These are phyloP conservation scores for Aspidapion aeneum DNA, from an alignment of 2,888 invertebrate genomes.

Conservation along the genomic window DNA sequence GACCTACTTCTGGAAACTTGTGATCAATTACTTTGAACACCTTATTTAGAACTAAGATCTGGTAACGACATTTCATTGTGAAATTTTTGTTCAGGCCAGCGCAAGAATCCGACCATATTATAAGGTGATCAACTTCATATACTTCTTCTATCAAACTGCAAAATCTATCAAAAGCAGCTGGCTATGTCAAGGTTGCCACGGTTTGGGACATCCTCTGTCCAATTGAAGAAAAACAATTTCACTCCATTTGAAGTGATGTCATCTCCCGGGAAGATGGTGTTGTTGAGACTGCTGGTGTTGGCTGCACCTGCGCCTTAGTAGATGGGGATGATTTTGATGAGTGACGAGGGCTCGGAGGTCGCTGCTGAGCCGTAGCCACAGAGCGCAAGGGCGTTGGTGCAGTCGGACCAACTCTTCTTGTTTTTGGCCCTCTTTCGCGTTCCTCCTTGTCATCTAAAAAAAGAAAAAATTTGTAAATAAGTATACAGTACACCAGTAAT, in stretches of 20 bases:
- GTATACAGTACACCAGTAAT: no score
- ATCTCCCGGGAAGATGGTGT: not conserved
- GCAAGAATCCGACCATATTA: conserved; percentile 16
- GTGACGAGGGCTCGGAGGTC: no score
- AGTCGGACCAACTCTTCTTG: no score
- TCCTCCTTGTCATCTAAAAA: no score
- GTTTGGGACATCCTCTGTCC: conserved; percentile 30
- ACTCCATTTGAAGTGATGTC: not conserved
- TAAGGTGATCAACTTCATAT: conserved; percentile 8
- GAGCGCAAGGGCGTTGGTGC: no score
- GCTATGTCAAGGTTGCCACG: conserved; percentile 9
- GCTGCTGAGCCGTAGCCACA: no score
- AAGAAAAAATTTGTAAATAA: no score
- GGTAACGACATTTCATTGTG: conserved; percentile 13
- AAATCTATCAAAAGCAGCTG: conserved; percentile 13
- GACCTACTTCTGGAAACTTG: conserved; percentile 20
- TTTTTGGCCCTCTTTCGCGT: no score
- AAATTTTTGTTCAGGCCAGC: conserved; percentile 17
- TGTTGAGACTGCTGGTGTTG: no score
- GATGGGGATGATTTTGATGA: no score
- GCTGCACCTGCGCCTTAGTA: no score
- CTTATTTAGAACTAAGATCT: conserved; percentile 9
- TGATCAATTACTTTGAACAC: conserved; percentile 12
- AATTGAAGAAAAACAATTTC: no score
- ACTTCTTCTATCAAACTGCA: conserved; percentile 8